Percentiles rank a stretch among this genome's conserved stretches.
Conservation (phyloP, 1,140 invertebrate genomes). For the Druon quercuslanigerum region DNA sequence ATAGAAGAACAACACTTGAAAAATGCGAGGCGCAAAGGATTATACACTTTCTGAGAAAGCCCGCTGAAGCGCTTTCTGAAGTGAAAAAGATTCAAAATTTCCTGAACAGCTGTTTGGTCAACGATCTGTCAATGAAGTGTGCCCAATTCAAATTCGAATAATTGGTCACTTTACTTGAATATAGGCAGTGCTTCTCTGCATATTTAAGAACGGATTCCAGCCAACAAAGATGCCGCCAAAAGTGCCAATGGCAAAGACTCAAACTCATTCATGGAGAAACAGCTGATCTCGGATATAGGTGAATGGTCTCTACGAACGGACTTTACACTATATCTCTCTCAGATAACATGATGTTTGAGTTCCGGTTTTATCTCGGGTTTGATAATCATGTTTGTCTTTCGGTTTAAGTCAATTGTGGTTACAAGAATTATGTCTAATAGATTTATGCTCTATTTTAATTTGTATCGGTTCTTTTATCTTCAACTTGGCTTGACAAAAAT, state of each 20-base stretch:
- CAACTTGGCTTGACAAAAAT: neutral
- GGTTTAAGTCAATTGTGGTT: neutral
- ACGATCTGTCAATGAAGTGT: constrained; percentile 20
- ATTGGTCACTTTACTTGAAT: constrained; percentile 14
- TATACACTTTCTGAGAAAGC: constrained; percentile 20
- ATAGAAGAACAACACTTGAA: constrained; percentile 26
- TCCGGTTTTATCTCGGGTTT: neutral
- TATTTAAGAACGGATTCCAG: neutral
- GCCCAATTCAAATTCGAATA: constrained; percentile 15
- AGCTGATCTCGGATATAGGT: constrained; percentile 20
- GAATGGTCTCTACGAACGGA: neutral
- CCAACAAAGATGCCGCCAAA: neutral
- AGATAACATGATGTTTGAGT: constrained; percentile 24
- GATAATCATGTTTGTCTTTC: constrained; percentile 7
- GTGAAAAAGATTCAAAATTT: constrained; percentile 1
- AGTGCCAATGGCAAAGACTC: neutral
- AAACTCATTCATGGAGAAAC: constrained; percentile 22
- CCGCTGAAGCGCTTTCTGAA: constrained; percentile 1
- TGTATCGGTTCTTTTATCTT: neutral
- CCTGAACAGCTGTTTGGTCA: constrained; percentile 27
- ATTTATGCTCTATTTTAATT: neutral
- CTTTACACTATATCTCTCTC: constrained; percentile 9
- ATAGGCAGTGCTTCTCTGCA: neutral
- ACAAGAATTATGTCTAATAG: neutral
- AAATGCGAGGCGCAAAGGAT: constrained; percentile 21